phyloP scores from a whole-genome alignment of 2,888 invertebrate genomes.

The Cheilosia grossa region DNA sequence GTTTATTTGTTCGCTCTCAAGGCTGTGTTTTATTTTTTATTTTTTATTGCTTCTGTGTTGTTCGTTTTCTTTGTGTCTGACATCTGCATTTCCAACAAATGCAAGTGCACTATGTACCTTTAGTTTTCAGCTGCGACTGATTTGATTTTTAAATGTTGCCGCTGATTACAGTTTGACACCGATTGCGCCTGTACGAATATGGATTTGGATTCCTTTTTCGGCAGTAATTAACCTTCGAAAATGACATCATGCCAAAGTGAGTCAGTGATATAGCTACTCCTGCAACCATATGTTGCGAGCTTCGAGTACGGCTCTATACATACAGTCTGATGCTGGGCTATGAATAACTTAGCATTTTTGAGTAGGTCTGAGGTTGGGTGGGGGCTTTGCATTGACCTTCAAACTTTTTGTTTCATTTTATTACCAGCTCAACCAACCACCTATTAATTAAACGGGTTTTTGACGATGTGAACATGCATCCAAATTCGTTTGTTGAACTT shows the following conservation, averaged over 20 bases:
- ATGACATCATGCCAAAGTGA: constrained; percentile 60
- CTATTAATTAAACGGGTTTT: constrained; percentile 24
- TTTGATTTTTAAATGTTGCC: constrained; percentile 16
- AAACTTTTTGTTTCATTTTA: constrained; percentile 17
- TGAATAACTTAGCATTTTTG: constrained; percentile 58
- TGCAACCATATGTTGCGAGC: constrained; percentile 24
- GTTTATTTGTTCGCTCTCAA: constrained; percentile 47
- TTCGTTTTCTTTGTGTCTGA: constrained; percentile 30
- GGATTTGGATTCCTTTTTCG: constrained; percentile 3
- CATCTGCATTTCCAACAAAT: constrained; percentile 19
- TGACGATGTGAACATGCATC: constrained; percentile 2
- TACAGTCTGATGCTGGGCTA: constrained; percentile 8
- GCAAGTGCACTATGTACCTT: neutral
- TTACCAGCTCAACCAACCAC: constrained; percentile 5
- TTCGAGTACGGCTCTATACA: constrained; percentile 5
- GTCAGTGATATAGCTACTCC: constrained; percentile 6
- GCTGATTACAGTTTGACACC: neutral
- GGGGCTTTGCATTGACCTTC: constrained; percentile 63
- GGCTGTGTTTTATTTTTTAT: constrained; percentile 40
- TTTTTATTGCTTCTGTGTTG: constrained; percentile 18
- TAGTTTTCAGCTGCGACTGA: constrained; percentile 13
- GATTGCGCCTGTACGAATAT: neutral
- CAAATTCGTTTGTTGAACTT: constrained; percentile 20
- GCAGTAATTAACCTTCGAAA: constrained; percentile 5
- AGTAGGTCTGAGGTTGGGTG: constrained; percentile 23